phyloP scores from a whole-genome alignment of 2,888 invertebrate genomes.

The Scaptomyza caliginosa region DNA sequence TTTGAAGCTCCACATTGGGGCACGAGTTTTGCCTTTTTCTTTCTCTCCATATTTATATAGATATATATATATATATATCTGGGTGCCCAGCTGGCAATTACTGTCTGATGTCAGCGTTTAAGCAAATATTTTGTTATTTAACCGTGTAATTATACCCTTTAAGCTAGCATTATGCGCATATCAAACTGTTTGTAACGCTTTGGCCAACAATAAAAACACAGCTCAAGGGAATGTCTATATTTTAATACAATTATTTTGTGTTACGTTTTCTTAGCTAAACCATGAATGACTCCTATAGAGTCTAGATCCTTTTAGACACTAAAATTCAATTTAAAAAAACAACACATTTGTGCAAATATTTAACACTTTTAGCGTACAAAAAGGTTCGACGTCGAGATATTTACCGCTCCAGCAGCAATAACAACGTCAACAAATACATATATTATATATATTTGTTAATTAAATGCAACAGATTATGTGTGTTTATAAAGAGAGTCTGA shows the following conservation, averaged over 20 bases:
- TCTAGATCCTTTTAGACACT: background rate
- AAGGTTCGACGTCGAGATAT: conserved; percentile 8
- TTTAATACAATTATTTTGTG: background rate
- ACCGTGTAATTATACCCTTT: conserved; percentile 71
- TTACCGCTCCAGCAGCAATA: conserved; percentile 8
- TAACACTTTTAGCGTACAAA: conserved; percentile 9
- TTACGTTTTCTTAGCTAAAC: background rate
- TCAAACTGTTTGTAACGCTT: conserved; percentile 24
- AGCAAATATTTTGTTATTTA: conserved; percentile 73
- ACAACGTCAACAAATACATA: conserved; percentile 31
- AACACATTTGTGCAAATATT: conserved; percentile 8
- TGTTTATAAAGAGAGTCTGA: conserved; percentile 4
- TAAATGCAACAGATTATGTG: conserved; percentile 25
- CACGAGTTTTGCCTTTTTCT: conserved; percentile 15
- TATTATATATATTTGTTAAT: conserved; percentile 40
- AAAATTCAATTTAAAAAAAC: background rate
- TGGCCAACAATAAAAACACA: background rate
- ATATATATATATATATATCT: too few species aligned
- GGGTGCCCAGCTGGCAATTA: conserved; percentile 37
- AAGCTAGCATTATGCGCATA: conserved; percentile 2
- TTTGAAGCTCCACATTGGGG: conserved; percentile 26
- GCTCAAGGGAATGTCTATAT: background rate
- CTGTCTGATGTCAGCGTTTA: conserved; percentile 73
- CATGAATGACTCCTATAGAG: background rate
- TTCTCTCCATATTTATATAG: background rate